A percentile compares a stretch with the other conserved stretches of the same genome.
phyloP scores from a whole-genome alignment of 2,113 vertebrate genomes.

The Cynoglossus semilaevis region DNA sequence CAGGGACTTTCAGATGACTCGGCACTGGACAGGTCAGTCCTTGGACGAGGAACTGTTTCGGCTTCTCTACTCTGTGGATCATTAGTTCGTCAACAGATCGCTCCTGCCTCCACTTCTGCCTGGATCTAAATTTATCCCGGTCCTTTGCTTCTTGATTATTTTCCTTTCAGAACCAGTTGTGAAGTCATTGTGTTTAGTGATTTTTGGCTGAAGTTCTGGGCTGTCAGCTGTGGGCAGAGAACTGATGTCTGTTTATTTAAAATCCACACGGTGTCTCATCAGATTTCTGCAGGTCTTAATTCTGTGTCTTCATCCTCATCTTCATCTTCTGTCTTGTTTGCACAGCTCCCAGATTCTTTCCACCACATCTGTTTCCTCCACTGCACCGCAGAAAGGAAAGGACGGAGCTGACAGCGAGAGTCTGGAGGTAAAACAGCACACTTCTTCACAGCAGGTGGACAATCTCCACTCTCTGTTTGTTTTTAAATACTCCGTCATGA shows the following conservation, averaged over 20 bases:
- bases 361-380: conserved; percentile 74
- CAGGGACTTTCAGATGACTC: conserved; percentile 87
- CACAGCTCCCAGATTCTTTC: conserved; percentile 87
- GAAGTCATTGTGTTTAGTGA: conserved; percentile 17
- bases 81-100: conserved; percentile 13
- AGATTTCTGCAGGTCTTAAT: background rate
- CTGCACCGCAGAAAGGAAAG: conserved; percentile 84
- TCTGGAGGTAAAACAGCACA: conserved; percentile 77
- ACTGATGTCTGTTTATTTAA: conserved; percentile 6
- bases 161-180: conserved; percentile 37
- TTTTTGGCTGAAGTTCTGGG: conserved; percentile 35
- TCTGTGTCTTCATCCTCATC: background rate
- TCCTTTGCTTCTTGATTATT: conserved; percentile 44
- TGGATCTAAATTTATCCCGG: conserved; percentile 41
- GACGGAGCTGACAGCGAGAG: conserved; percentile 86
- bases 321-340: conserved; percentile 11
- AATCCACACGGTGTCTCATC: background rate
- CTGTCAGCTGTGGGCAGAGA: conserved; percentile 20
- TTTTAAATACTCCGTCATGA: background rate
- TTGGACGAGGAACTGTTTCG: conserved; percentile 3
- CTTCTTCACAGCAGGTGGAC: too few relatives aligned
- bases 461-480: background rate
- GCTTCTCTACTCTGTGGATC: conserved; percentile 7
- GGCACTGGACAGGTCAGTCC: conserved; percentile 83
- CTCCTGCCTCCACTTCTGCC: background rate